Percentiles rank a stretch among this genome's conserved stretches.
Evolutionary conservation across 2,797 vertebrate genomes (phyloP).

Genomic region (Pseudochirops cupreus): DNA sequence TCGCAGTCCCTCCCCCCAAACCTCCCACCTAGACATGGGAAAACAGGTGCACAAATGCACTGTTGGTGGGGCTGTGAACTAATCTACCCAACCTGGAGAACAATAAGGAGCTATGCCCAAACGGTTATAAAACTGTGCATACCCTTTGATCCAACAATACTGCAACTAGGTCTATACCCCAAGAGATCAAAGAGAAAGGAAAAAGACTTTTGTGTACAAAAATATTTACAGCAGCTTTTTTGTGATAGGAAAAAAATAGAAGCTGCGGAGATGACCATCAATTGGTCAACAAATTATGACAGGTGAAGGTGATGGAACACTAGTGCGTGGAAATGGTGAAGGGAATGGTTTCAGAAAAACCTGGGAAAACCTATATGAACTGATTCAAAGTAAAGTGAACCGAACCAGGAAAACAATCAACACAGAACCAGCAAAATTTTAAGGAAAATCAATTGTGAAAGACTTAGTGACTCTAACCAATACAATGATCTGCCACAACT

Average conservation of each 20-base stretch:
- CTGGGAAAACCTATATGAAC: neutral
- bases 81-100: neutral
- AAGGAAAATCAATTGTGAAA: neutral
- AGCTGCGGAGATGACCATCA: neutral
- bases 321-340: neutral
- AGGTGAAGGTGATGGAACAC: neutral
- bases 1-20: neutral
- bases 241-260: neutral
- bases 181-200: neutral
- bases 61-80: neutral
- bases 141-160: neutral
- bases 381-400: neutral
- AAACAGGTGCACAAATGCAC: neutral
- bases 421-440: neutral
- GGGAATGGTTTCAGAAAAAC: neutral
- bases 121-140: neutral
- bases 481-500: neutral
- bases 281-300: neutral
- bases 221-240: neutral
- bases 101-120: neutral
- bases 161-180: neutral
- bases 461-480: neutral
- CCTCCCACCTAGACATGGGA: neutral
- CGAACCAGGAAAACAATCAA: neutral
- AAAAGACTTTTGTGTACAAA: neutral